phyloP scores from a whole-genome alignment of 2,888 invertebrate genomes.

The Eristalinus sepulchralis region DNA sequence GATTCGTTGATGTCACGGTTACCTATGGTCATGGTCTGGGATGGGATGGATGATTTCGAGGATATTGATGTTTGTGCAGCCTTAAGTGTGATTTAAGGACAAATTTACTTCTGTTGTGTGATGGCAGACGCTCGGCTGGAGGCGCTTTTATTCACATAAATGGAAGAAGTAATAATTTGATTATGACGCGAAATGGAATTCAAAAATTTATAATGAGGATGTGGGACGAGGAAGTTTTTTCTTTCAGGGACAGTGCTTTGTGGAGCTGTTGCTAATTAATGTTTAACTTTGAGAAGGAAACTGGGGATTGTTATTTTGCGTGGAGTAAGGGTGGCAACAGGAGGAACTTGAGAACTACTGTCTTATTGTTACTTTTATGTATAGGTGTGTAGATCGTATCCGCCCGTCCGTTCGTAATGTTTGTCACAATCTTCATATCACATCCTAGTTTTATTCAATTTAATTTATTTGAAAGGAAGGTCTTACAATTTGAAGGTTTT shows the following conservation, averaged over 20 bases:
- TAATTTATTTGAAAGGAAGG: too few relatives aligned
- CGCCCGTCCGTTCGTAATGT: too few relatives aligned
- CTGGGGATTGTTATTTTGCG: background rate
- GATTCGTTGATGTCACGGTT: background rate
- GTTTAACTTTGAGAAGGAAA: background rate
- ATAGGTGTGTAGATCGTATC: too few relatives aligned
- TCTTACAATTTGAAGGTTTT: too few relatives aligned
- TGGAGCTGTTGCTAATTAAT: background rate
- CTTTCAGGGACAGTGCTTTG: background rate
- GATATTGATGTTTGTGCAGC: background rate
- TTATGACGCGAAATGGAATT: background rate
- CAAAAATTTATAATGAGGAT: background rate
- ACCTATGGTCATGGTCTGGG: background rate
- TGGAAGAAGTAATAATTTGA: background rate
- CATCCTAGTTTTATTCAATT: too few relatives aligned
- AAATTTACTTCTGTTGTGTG: background rate
- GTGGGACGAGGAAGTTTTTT: too few relatives aligned
- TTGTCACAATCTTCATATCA: too few relatives aligned
- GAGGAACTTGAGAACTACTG: background rate
- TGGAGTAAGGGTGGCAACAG: background rate
- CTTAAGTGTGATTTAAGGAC: background rate
- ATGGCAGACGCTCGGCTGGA: background rate
- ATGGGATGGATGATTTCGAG: background rate
- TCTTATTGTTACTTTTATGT: too few relatives aligned
- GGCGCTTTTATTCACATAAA: background rate